A percentile compares a stretch with the other conserved stretches of the same genome.
Conservation (phyloP, 2,113 vertebrate species). For the Chlorodrepanis virens region DNA sequence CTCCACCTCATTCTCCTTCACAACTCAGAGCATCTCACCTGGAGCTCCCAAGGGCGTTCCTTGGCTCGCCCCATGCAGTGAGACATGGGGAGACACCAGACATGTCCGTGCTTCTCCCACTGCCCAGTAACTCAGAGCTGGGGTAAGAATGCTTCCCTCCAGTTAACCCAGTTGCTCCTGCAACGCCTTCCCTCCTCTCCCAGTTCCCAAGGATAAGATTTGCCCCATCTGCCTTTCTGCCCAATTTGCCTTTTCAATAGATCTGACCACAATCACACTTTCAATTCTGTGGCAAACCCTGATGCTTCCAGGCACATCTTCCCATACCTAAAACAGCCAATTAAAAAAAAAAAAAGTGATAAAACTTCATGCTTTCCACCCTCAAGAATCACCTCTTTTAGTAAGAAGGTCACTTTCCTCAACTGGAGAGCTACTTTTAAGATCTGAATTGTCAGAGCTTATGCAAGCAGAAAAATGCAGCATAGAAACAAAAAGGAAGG, state of each 20-base stretch:
- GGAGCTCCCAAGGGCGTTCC: not conserved
- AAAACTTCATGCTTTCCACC: not conserved
- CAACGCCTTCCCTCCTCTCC: not conserved
- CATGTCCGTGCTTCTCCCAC: not conserved
- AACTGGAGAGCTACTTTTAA: not conserved
- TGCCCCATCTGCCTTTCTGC: not conserved
- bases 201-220: not conserved
- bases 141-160: not conserved
- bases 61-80: fast-evolving
- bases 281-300: not conserved
- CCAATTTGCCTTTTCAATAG: not conserved
- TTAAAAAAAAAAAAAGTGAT: fast-evolving
- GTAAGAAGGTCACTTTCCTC: not conserved
- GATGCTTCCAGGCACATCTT: not conserved
- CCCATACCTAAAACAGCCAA: not conserved
- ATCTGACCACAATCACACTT: not conserved
- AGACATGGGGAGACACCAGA: not conserved
- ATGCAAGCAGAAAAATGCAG: not conserved
- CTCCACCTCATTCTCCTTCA: not conserved
- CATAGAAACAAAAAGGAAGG: not conserved
- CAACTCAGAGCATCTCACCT: not conserved
- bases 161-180: not conserved
- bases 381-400: not conserved
- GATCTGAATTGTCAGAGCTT: not conserved
- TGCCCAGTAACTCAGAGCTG: not conserved